Conservation (phyloP, 2,797 vertebrate genomes). For the Toxotes lorentzi region DNA sequence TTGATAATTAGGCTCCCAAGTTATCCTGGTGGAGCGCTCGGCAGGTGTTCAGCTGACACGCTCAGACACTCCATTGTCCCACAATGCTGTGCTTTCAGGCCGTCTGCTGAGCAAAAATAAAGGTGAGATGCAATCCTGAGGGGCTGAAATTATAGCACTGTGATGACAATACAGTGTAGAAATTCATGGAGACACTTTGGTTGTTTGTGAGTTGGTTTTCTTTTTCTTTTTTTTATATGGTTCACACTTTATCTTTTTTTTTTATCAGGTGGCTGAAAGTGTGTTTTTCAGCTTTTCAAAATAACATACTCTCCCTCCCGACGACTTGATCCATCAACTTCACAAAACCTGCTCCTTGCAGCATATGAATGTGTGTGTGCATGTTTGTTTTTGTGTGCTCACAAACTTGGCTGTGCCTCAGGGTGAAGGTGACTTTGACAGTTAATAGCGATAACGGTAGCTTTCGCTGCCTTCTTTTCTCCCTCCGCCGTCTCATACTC, state of each 20-base stretch:
- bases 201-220: background rate
- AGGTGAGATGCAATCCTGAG: conserved; percentile 22
- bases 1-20: conserved; percentile 77
- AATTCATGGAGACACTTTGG: conserved; percentile 1
- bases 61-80: conserved; percentile 40
- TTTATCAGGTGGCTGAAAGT: conserved; percentile 3
- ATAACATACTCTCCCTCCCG: background rate
- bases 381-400: conserved; percentile 5
- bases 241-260: background rate
- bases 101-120: conserved; percentile 46
- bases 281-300: conserved; percentile 16
- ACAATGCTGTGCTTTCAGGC: conserved; percentile 40
- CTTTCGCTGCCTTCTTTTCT: conserved; percentile 71
- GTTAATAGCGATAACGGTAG: conserved; percentile 82
- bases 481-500: conserved; percentile 71
- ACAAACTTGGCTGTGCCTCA: conserved; percentile 23
- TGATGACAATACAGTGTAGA: background rate
- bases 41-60: conserved; percentile 73
- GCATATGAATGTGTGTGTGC: background rate
- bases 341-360: background rate
- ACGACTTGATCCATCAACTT: conserved; percentile 22
- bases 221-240: background rate
- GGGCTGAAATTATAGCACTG: background rate
- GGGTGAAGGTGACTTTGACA: conserved; percentile 90
- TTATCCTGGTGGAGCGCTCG: conserved; percentile 66